Evolutionary conservation across 2,797 vertebrate genomes (phyloP), one percentile per base, ranked within the genome.

Genomic region (Labroides dimidiatus): DNA sequence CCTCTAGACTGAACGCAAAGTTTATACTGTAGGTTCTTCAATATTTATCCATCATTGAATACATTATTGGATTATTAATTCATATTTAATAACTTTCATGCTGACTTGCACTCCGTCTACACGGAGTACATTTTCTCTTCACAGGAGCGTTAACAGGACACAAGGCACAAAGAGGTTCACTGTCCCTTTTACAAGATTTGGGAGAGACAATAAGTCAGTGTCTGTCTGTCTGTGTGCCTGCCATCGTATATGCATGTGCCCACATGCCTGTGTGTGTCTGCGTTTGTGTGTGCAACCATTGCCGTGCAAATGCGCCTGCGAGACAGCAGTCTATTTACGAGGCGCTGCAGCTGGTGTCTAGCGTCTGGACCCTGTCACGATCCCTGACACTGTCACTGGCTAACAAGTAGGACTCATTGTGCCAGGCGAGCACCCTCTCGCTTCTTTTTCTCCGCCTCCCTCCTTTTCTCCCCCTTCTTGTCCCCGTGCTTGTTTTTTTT

Each of bases 261-360:
- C 83, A 85, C 91, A 90, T 90, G 90, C 82, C 84, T 89, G 84
- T 80, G 86, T 82, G 77, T 87, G 82, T 81, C 33, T 66, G 41
- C 20, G 58, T 54, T 52, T 59, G 73, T 55, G 72, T 51, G 77
- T 56, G 76, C 70, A 87, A 61, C 84, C 78, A 79, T 72, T 85
- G 80, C 86, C 84, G 88, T 89, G 88, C 89, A 91, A 92, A 92
- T 93, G 91, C 88, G 92, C 90, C 85, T 87, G 86, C 63, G 84
- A 92, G 92, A 94, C 93, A 93, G 91, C 92, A 91, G 92, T 93
- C 92, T 93, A 92, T 93, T 94, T 93, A 93, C 87, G 84, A 93
- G 92, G 89, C 82, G 69, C 85, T 93, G 93, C 93, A 93, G 93
- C 93, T 94, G 93, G 92, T 93, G 92, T 94, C 92, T 92, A 92